A percentile compares a stretch with the other conserved stretches of the same genome.
Conservation (phyloP, 2,113 vertebrate genomes). For the Entomyzon cyanotis region DNA sequence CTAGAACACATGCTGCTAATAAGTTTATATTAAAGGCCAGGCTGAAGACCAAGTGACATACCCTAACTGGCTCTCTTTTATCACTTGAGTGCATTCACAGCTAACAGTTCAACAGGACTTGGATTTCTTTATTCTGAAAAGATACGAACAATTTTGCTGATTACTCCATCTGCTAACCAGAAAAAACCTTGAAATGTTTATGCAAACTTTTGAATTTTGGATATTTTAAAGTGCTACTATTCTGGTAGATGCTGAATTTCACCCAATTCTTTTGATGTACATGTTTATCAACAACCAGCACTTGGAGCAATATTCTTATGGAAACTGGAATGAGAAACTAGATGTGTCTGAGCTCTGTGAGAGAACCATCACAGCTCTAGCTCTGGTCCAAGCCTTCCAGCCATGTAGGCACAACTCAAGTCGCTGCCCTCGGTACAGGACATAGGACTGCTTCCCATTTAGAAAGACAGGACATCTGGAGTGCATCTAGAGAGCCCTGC, state of each 20-base stretch:
- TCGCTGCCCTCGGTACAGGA: rapidly evolving
- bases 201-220: neutral
- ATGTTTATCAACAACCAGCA: neutral
- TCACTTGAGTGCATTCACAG: rapidly evolving
- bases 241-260: neutral
- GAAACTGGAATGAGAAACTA: neutral
- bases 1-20: neutral
- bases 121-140: neutral
- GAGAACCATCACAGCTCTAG: neutral
- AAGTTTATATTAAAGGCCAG: neutral
- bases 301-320: neutral
- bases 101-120: neutral
- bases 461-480: neutral
- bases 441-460: neutral
- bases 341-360: neutral
- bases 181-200: neutral
- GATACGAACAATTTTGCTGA: neutral
- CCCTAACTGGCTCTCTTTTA: neutral
- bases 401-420: neutral
- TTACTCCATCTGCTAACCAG: neutral
- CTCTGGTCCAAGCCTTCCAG: neutral
- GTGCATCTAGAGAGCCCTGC: rapidly evolving
- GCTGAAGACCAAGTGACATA: neutral
- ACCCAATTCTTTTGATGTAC: neutral
- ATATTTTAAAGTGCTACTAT: neutral